Conservation (phyloP, 2,113 vertebrate genomes). For the human region DNA sequence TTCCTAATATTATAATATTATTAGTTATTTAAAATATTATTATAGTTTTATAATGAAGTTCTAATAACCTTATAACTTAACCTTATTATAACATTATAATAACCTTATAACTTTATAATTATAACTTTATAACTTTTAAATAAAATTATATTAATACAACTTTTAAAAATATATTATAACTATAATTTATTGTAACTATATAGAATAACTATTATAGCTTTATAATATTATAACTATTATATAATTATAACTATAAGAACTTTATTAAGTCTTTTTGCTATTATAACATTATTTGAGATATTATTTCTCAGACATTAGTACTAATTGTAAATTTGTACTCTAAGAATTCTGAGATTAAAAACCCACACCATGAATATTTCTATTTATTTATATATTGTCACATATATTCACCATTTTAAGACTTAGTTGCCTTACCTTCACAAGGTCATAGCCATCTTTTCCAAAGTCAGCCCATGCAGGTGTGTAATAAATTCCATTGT, state of each 20-base stretch:
- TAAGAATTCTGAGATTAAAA: neutral
- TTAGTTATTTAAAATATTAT: neutral
- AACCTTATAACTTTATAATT: too few species aligned
- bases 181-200: too few species aligned
- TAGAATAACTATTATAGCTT: too few species aligned
- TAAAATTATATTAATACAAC: too few species aligned
- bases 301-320: neutral
- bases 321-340: neutral
- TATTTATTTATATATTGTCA: neutral
- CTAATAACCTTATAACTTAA: too few species aligned
- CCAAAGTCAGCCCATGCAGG: conserved; percentile 76
- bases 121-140: too few species aligned
- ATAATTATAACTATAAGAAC: neutral
- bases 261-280: neutral
- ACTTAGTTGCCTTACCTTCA: conserved; percentile 73
- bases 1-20: neutral
- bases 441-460: conserved; percentile 77
- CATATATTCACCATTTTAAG: neutral
- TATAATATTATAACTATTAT: too few species aligned
- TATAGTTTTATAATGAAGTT: neutral
- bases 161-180: too few species aligned
- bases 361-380: neutral
- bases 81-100: too few species aligned
- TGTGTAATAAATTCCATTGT: conserved; percentile 82
- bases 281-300: neutral